A percentile compares a stretch with the other conserved stretches of the same genome.
Evolutionary conservation across 2,888 invertebrate genomes (phyloP).

Genomic region (Tanytarsus gracilentus): DNA sequence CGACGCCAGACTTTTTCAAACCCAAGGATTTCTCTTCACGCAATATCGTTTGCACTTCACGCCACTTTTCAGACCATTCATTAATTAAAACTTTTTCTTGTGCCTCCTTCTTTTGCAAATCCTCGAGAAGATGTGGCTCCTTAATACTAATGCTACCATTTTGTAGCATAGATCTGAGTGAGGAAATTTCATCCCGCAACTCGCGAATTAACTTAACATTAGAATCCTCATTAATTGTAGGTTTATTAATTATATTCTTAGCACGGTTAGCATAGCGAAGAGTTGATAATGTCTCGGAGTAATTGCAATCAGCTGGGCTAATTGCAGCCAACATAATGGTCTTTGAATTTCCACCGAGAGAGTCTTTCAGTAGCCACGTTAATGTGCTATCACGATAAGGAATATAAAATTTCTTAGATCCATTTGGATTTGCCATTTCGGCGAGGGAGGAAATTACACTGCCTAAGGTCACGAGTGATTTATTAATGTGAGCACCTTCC

Average conservation of each 20-base stretch:
- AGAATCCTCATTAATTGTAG: slow-evolving; percentile 82
- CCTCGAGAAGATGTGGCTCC: slow-evolving; percentile 60
- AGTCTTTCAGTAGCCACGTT: slow-evolving; percentile 82
- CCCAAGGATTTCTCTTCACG: slow-evolving; percentile 83
- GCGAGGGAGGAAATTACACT: slow-evolving; percentile 81
- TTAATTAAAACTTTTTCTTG: slow-evolving; percentile 82
- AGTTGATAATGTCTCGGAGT: slow-evolving; percentile 78
- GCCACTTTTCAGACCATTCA: slow-evolving; percentile 91
- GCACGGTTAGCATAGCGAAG: slow-evolving; percentile 81
- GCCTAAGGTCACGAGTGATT: slow-evolving; percentile 78
- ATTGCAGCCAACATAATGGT: slow-evolving; percentile 85
- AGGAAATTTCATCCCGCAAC: slow-evolving; percentile 73
- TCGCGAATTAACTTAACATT: slow-evolving; percentile 82
- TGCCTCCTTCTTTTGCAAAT: slow-evolving; percentile 81
- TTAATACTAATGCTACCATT: slow-evolving; percentile 53
- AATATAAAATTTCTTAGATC: slow-evolving; percentile 56
- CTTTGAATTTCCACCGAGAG: slow-evolving; percentile 81
- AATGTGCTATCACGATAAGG: slow-evolving; percentile 82
- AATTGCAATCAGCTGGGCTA: slow-evolving; percentile 76
- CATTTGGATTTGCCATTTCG: slow-evolving; percentile 48
- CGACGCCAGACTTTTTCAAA: slow-evolving; percentile 75
- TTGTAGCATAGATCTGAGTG: slow-evolving; percentile 64
- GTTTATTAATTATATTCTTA: slow-evolving; percentile 85
- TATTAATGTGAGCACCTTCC: slow-evolving; percentile 85
- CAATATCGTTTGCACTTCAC: slow-evolving; percentile 77